Percentiles rank a stretch among this genome's conserved stretches.
phyloP scores from a whole-genome alignment of 2,113 vertebrate species.

The Scatophagus argus region DNA sequence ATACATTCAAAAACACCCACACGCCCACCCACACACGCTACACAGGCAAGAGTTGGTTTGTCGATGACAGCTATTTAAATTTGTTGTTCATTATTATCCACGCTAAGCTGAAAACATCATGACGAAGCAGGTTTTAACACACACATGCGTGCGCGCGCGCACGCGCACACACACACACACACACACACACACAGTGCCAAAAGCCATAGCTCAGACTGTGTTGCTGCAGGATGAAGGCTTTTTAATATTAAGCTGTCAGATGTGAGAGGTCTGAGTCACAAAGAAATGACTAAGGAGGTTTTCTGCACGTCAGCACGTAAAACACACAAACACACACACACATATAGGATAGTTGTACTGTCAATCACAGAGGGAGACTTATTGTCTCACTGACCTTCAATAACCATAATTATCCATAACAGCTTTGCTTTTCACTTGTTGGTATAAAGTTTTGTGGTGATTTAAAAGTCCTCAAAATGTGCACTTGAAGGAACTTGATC shows the following conservation, averaged over 20 bases:
- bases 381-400: slow-evolving; percentile 56
- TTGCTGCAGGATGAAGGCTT: slow-evolving; percentile 65
- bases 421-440: slow-evolving; percentile 29
- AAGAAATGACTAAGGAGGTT: slow-evolving; percentile 65
- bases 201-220: slow-evolving; percentile 59
- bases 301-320: slow-evolving; percentile 21
- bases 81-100: slow-evolving; percentile 64
- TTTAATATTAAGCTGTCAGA: slow-evolving; percentile 73
- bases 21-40: neutral
- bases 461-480: slow-evolving; percentile 37
- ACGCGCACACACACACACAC: slow-evolving; percentile 29
- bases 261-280: slow-evolving; percentile 57
- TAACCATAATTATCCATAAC: slow-evolving; percentile 20
- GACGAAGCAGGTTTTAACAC: slow-evolving; percentile 68
- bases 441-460: slow-evolving; percentile 33
- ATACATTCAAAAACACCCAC: slow-evolving; percentile 11
- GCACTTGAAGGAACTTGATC: slow-evolving; percentile 20
- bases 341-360: slow-evolving; percentile 1
- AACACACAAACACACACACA: slow-evolving; percentile 10
- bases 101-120: slow-evolving; percentile 67
- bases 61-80: slow-evolving; percentile 67
- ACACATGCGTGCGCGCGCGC: too few species aligned
- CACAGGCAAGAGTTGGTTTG: slow-evolving; percentile 37
- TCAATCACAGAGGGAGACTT: slow-evolving; percentile 45
- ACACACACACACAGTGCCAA: slow-evolving; percentile 28